Evolutionary conservation across 2,888 invertebrate genomes (phyloP), one percentile per base, ranked within the genome.

Genomic region (Phanerotoma sp.): DNA sequence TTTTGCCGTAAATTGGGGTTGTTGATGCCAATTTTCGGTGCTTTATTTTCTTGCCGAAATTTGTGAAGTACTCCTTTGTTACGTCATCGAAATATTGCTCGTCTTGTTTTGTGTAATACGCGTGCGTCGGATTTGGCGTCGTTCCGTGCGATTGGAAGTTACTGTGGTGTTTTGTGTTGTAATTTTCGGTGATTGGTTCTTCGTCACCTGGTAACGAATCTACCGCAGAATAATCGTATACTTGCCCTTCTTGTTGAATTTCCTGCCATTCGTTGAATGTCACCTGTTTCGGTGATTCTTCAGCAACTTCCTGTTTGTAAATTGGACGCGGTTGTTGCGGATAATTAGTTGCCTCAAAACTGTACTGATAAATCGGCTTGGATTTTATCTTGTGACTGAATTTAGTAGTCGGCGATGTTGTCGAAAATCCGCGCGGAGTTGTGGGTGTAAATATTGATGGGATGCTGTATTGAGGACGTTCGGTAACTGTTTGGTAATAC

Each of bases 21-120:
- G 73, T 77, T 63, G 83, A 79, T 66, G 79, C 76, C 0, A 83
- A 66, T 62, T 80, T 79, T 55, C 77, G 80, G 22, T 78, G 80
- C 16, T 79, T 81, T 51, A 87, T 73, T 74, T 86, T 89, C 74
- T 85, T 86, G 2, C 87, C 89, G 69, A 88, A 89, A 62, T 86
- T 83, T 22, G 86, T 87, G 67, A 88, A 88, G 52, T 87, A 88
- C 66, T 87, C 86, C 70, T 85, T 86, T 4, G 88, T 88, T 51
- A 86, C 86, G 66, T 88, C 88, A 66, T 88, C 88, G 57, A 88
- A 79, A 59, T 84, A 82, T 52, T 83, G 81, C 67, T 86, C 82
- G 70, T 84, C 82, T 60, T 86, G 87, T 70, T 85, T 84, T 11
- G 87, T 86, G 75, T 87, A 86, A 73, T 85, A 86, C 30, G 82